Evolutionary conservation across 2,888 invertebrate species (phyloP).

Genomic region (Amitus sp.): DNA sequence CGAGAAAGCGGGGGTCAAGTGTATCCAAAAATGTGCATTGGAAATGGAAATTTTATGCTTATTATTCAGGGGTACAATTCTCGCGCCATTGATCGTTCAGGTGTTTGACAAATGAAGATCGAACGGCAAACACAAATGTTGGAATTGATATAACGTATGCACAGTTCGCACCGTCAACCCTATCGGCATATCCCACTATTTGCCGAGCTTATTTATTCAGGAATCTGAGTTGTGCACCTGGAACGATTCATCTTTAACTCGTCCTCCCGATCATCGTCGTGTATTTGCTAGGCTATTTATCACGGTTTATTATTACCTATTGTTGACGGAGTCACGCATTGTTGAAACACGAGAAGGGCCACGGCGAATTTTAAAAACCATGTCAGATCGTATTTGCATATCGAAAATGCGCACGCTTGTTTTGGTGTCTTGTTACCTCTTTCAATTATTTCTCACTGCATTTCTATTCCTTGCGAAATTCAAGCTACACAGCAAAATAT

Average conservation of each 20-base stretch:
- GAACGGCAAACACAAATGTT: constrained; percentile 6
- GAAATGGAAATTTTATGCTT: too few relatives aligned
- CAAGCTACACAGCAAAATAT: too few relatives aligned
- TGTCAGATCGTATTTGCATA: constrained; percentile 65
- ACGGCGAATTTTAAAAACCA: constrained; percentile 60
- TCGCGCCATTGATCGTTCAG: too few relatives aligned
- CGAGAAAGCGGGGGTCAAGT: too few relatives aligned
- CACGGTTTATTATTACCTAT: constrained; percentile 66
- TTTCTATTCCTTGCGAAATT: not conserved
- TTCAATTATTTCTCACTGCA: constrained; percentile 38
- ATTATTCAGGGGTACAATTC: too few relatives aligned
- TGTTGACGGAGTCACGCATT: constrained; percentile 60
- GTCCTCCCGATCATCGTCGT: constrained; percentile 49
- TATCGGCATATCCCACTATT: constrained; percentile 46
- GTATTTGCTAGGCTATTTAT: constrained; percentile 65
- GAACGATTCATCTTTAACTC: constrained; percentile 44
- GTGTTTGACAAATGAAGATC: constrained; percentile 14
- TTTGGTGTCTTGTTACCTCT: constrained; percentile 58
- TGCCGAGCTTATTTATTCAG: constrained; percentile 53
- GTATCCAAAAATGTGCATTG: too few relatives aligned
- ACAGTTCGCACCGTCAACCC: constrained; percentile 3
- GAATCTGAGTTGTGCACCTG: constrained; percentile 56
- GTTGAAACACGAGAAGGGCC: constrained; percentile 54
- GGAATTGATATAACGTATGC: constrained; percentile 11
- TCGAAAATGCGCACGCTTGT: constrained; percentile 38